phyloP scores from a whole-genome alignment of 2,888 invertebrate species.

The Zeuzera pyrina region DNA sequence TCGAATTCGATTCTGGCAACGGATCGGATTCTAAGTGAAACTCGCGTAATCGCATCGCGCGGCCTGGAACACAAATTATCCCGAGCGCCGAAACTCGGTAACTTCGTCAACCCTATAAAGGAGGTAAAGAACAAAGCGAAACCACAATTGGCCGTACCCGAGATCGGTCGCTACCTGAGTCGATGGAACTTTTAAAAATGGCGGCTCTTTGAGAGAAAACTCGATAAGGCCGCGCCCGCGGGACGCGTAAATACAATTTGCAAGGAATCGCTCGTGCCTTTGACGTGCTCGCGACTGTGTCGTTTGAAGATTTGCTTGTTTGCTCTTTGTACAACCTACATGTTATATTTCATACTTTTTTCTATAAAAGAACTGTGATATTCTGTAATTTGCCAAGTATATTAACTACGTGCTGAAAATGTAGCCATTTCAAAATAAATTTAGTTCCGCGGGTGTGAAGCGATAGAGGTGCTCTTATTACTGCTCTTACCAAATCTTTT shows the following conservation, averaged over 20 bases:
- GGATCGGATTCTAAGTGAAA: constrained; percentile 57
- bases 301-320: constrained; percentile 49
- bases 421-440: too few relatives aligned
- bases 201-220: constrained; percentile 66
- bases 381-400: too few relatives aligned
- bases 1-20: constrained; percentile 48
- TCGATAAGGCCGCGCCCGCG: constrained; percentile 60
- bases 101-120: constrained; percentile 67
- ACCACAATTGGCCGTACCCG: constrained; percentile 62
- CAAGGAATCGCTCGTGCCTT: constrained; percentile 63
- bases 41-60: constrained; percentile 60
- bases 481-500: too few relatives aligned
- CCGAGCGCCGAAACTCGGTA: constrained; percentile 63
- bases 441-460: too few relatives aligned
- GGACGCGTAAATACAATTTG: constrained; percentile 71
- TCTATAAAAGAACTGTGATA: too few relatives aligned
- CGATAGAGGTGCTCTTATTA: too few relatives aligned
- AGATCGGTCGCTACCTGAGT: constrained; percentile 51
- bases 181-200: constrained; percentile 67
- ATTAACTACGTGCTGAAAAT: too few relatives aligned
- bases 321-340: constrained; percentile 16
- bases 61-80: constrained; percentile 67
- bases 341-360: not conserved
- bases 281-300: constrained; percentile 46
- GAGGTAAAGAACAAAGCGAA: constrained; percentile 65